Base-by-base conservation (phyloP, 2,113 vertebrate genomes). In the Gorsachius goisagi region DNA sequence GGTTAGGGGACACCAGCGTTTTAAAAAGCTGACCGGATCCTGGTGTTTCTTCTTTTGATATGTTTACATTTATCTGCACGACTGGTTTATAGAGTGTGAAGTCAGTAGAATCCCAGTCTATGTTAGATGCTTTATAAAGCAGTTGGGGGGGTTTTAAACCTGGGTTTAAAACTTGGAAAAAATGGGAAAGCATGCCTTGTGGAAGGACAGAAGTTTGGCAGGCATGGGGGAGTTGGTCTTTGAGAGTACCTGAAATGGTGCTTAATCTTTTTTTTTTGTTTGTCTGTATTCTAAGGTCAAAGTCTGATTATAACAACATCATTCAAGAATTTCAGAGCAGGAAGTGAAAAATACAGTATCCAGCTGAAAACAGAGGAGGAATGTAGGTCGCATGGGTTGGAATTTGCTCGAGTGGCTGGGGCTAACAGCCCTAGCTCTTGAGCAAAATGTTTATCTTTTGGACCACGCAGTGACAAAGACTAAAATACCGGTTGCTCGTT, bases 51-150 rank as follows among this genome's bases (percentile, higher is more conserved):
- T 60, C 26, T 24, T 63, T 3, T 39, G 24, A 7, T 19, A 1
- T 2, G 0, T 19, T 32, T 24, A 33, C 12, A 0, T n/a, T 74
- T 26, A 3, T 3, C 24, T 30, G 32, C 15, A 0, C 12, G 47
- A 10, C 28, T 17, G 1, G 32, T 35, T 35, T 9, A 0, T 8
- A 17, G 27, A 24, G 44, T 6, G 1, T 2, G 47, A 60, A 78
- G 55, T 44, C 35, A 0, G 30, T 50, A 35, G 26, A 72, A 13
- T 17, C 30, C 26, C 23, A 0, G 0, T 7, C 17, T 19, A 0
- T 9, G 28, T 20, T 20, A 11, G 7, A 6, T 20, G 41, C 18
- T 79, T 55, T 32, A 0, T 9, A 0, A 5, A 27, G 49, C 9
- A 5, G 1, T 18, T 8, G 0, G 7, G 44, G 49, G 17, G 35